Percentiles rank a stretch among this genome's conserved stretches.
Evolutionary conservation across 2,113 vertebrate genomes (phyloP).

Genomic region (Tyto alba): DNA sequence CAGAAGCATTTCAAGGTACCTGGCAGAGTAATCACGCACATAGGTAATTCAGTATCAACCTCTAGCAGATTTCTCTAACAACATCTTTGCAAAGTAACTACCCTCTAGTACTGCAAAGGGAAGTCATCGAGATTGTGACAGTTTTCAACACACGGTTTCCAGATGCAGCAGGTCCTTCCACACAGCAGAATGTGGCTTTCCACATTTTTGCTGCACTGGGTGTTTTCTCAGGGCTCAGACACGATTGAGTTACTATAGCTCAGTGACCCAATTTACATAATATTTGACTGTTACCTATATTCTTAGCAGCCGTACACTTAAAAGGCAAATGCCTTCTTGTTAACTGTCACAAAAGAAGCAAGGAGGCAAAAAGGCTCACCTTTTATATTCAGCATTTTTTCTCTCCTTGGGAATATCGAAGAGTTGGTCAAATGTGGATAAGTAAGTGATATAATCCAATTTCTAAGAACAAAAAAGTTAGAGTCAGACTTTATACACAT

Average conservation of each 20-base stretch:
- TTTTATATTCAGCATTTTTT: slow-evolving; percentile 96
- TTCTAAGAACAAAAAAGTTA: slow-evolving; percentile 72
- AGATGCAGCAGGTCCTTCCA: neutral
- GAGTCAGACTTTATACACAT: neutral
- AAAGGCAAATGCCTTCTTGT: neutral
- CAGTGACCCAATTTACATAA: neutral
- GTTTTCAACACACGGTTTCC: neutral
- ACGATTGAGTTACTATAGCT: rapidly evolving
- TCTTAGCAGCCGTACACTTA: neutral
- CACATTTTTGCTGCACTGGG: neutral
- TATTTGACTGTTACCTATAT: neutral
- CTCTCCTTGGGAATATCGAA: slow-evolving; percentile 97
- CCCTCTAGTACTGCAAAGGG: neutral
- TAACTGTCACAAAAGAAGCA: neutral
- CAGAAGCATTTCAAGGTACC: slow-evolving; percentile 95
- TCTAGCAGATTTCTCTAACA: neutral
- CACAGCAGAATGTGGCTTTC: neutral
- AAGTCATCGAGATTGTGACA: neutral
- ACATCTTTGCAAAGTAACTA: neutral
- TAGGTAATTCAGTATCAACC: neutral
- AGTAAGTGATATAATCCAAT: slow-evolving; percentile 93
- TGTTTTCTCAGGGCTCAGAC: neutral
- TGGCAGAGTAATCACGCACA: slow-evolving; percentile 32
- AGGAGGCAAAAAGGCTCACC: slow-evolving; percentile 65
- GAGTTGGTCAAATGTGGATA: slow-evolving; percentile 96